Conservation (phyloP, 1,140 invertebrate genomes). For the Musca vetustissima region DNA sequence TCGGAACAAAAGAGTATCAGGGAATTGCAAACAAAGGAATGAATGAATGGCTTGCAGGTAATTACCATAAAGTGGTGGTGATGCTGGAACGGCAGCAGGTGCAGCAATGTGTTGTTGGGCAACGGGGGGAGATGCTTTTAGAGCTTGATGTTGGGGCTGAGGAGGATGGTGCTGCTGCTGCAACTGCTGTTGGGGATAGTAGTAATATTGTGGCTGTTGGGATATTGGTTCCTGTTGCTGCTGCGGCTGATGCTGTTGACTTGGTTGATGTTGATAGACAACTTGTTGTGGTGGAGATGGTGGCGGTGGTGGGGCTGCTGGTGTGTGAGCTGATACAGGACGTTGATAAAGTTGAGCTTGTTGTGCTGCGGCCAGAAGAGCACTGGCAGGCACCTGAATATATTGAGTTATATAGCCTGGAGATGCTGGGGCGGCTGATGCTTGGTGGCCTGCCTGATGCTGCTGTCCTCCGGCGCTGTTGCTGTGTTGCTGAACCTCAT, state of each 20-base stretch:
- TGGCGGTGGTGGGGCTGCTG: conserved; percentile 10
- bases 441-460: neutral
- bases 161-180: neutral
- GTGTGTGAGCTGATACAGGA: neutral
- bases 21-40: neutral
- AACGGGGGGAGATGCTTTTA: neutral
- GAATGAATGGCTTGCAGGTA: conserved; percentile 1
- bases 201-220: conserved; percentile 26
- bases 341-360: conserved; percentile 9
- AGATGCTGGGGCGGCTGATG: neutral
- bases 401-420: conserved; percentile 31
- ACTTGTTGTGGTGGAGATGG: too few relatives aligned
- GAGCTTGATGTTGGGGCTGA: neutral
- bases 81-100: neutral
- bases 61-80: conserved; percentile 24
- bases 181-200: conserved; percentile 11
- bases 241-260: neutral
- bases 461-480: neutral
- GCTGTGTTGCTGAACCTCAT: neutral
- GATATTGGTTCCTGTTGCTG: neutral
- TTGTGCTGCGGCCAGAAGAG: conserved; percentile 38
- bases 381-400: conserved; percentile 44
- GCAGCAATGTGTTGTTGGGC: too few relatives aligned
- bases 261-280: conserved; percentile 5
- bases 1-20: too few relatives aligned